Base-by-base conservation (phyloP, 2,888 invertebrate species). In the Dilophus febrilis region DNA sequence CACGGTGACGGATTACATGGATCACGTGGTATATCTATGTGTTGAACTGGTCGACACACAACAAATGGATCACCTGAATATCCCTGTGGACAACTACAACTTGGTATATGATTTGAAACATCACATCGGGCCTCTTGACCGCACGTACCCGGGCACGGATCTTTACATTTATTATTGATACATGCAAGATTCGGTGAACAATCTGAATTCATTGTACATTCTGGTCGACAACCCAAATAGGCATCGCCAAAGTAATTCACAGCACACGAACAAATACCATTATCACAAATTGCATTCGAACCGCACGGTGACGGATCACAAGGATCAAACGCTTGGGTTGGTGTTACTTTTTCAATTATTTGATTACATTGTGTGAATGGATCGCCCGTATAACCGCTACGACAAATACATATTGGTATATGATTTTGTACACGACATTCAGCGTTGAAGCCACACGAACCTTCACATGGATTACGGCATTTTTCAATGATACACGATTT, bases 301-400 rank as follows among this genome's bases (percentile, higher is more conserved):
- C 85, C 81, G 53, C 86, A 87, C 1, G 84, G 83, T 37, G 77
- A 78, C 36, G 82, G 74, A 53, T 71, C 65, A 53, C 77, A 78
- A 4, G 70, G 72, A 54, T 74, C 70, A 32, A 45, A 80, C 8
- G 22, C 22, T 74, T 33, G 33, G 3, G 27, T 26, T 29, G 76
- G 75, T 27, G 71, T 70, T 47, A 71, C 70, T 44, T 48, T 48
- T 41, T 57, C 58, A 38, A 56, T 53, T 37, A 73, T 56, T 50
- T 66, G 63, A 3, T 66, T 63, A 47, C 75, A 75, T 47, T 70
- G 66, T 1, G 65, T 66, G 53, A 77, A 77, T 13, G 77, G 72
- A 64, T 81, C 75, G 7, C 82, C 82, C 5, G 72, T 72, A 48
- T 65, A 77, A 13, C 70, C 68, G 11, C 56, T 46, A 32, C 64